Percentiles rank a stretch among this genome's conserved stretches.
Evolutionary conservation across 2,113 vertebrate genomes (phyloP).

Genomic region (Anguilla rostrata): DNA sequence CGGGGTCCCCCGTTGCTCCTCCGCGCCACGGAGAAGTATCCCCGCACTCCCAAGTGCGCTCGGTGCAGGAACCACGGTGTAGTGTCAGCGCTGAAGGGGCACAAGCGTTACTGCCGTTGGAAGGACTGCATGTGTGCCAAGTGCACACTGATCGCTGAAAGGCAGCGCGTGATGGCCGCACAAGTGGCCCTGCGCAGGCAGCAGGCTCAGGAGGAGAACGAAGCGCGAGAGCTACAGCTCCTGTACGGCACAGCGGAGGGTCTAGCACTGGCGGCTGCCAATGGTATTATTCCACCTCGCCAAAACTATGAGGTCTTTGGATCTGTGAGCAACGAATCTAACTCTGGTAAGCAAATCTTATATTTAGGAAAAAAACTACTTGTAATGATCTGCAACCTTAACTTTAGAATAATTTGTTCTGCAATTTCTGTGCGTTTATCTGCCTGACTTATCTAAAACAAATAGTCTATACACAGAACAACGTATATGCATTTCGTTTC

Average conservation of each 20-base stretch:
- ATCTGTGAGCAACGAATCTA: slow-evolving; percentile 75
- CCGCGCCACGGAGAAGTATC: slow-evolving; percentile 93
- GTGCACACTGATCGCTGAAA: slow-evolving; percentile 95
- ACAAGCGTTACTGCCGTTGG: slow-evolving; percentile 99
- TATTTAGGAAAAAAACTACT: neutral
- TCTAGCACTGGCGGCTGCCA: slow-evolving; percentile 93
- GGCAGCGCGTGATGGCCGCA: slow-evolving; percentile 97
- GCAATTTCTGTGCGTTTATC: neutral
- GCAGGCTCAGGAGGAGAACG: slow-evolving; percentile 97
- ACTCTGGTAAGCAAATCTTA: slow-evolving; percentile 63
- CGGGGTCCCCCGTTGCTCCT: slow-evolving; percentile 85
- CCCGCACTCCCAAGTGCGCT: slow-evolving; percentile 95
- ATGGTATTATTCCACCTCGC: slow-evolving; percentile 92
- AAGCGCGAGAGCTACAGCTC: slow-evolving; percentile 92
- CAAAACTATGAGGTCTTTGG: slow-evolving; percentile 91
- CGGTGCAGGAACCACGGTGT: slow-evolving; percentile 97
- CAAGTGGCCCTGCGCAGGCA: slow-evolving; percentile 94
- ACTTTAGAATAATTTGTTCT: slow-evolving; percentile 7
- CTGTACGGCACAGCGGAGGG: slow-evolving; percentile 97
- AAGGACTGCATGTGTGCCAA: slow-evolving; percentile 99
- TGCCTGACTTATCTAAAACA: neutral
- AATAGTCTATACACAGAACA: neutral
- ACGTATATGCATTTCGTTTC: neutral
- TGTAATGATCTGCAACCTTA: neutral
- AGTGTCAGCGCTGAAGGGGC: slow-evolving; percentile 95